Evolutionary conservation across 2,113 vertebrate genomes (phyloP).

Genomic region (Varanus salvator): DNA sequence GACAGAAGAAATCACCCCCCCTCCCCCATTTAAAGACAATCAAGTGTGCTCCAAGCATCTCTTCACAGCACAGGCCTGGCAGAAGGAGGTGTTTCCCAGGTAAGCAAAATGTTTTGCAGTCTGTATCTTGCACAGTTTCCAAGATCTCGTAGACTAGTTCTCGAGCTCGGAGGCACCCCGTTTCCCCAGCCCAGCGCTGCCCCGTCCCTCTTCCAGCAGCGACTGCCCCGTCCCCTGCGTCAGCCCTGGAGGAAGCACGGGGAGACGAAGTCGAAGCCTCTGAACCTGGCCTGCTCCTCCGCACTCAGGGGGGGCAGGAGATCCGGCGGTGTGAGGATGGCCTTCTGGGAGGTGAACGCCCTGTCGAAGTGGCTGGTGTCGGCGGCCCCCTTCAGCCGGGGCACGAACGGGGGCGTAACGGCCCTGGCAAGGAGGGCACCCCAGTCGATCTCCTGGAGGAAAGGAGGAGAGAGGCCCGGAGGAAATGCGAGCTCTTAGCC

Average conservation of each 20-base stretch:
- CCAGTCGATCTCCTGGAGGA: slow-evolving; percentile 86
- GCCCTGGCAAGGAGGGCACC: slow-evolving; percentile 85
- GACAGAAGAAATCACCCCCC: too few relatives aligned
- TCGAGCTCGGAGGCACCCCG: neutral
- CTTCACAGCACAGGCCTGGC: neutral
- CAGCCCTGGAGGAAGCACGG: slow-evolving; percentile 72
- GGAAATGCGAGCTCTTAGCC: neutral
- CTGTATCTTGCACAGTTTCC: neutral
- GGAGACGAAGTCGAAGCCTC: slow-evolving; percentile 91
- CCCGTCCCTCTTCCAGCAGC: slow-evolving; percentile 31
- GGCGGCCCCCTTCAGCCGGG: slow-evolving; percentile 75
- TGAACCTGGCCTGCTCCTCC: slow-evolving; percentile 85
- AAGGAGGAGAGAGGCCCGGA: neutral
- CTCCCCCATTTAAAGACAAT: neutral
- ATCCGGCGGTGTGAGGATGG: slow-evolving; percentile 83
- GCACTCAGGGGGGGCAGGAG: slow-evolving; percentile 74
- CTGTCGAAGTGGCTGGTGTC: slow-evolving; percentile 92
- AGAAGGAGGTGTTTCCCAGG: slow-evolving; percentile 2
- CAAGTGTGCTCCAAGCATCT: neutral
- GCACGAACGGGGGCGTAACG: slow-evolving; percentile 85
- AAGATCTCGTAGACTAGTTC: neutral
- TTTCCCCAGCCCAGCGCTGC: slow-evolving; percentile 14
- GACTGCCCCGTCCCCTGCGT: slow-evolving; percentile 8
- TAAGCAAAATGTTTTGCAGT: neutral
- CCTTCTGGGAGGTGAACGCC: slow-evolving; percentile 88